These are phyloP conservation scores for Ectropis grisescens DNA, from an alignment of 1,140 invertebrate species.

Conservation along the genomic window DNA sequence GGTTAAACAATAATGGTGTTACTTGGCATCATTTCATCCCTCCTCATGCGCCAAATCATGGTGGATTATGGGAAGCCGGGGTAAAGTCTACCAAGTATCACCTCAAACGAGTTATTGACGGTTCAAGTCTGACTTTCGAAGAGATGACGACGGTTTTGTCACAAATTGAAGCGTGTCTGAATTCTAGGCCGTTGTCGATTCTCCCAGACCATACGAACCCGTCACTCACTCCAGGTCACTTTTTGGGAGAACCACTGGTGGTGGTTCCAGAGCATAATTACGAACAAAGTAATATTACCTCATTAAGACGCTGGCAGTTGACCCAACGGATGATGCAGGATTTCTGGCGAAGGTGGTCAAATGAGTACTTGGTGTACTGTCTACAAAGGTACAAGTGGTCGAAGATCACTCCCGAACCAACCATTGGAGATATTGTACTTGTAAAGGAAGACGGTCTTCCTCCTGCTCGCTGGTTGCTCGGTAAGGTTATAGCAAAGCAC, in stretches of 20 bases:
- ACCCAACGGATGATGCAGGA: background rate
- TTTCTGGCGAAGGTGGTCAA: background rate
- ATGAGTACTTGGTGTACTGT: background rate
- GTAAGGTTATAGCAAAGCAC: background rate
- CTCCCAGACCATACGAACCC: no score
- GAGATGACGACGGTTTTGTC: no score
- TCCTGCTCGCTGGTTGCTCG: background rate
- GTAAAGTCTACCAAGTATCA: background rate
- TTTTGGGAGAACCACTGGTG: background rate
- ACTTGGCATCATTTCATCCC: background rate
- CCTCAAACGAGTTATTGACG: background rate
- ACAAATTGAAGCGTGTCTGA: no score
- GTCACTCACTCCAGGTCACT: background rate
- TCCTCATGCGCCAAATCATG: background rate
- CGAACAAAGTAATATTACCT: background rate
- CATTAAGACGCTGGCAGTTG: background rate
- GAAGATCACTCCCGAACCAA: background rate
- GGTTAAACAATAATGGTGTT: background rate
- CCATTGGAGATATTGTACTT: background rate
- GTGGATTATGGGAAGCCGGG: background rate
- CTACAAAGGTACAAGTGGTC: background rate
- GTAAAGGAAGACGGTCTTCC: background rate
- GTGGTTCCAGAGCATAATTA: background rate
- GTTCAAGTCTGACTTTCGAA: no score
- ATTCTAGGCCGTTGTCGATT: no score